Percentiles rank a stretch among this genome's conserved stretches.
Conservation (phyloP, 2,797 vertebrate species). For the Triplophysa yarkandensis region DNA sequence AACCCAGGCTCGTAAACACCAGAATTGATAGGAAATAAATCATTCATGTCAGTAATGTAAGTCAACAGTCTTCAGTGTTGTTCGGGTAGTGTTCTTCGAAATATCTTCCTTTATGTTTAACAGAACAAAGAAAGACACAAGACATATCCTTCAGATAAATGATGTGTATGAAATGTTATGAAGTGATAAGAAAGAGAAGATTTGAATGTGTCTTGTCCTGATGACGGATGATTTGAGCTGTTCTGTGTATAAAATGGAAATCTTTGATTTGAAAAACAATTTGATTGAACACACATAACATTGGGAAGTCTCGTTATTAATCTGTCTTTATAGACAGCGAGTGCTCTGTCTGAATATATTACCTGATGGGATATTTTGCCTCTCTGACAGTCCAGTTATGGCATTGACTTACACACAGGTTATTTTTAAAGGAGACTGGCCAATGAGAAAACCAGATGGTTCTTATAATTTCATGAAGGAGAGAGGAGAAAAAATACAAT, state of each 20-base stretch:
- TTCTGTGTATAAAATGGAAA: neutral
- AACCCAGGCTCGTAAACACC: constrained; percentile 6
- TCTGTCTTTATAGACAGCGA: constrained; percentile 14
- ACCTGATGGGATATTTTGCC: constrained; percentile 23
- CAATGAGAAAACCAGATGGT: constrained; percentile 33
- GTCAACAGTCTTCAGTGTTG: neutral
- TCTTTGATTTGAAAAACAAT: neutral
- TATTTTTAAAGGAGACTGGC: constrained; percentile 35
- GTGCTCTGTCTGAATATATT: constrained; percentile 20
- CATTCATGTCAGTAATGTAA: neutral
- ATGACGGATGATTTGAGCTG: constrained; percentile 6
- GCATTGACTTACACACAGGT: constrained; percentile 14
- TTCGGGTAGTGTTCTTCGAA: no score
- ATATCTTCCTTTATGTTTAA: no score
- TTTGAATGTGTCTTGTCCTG: neutral
- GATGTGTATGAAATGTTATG: neutral
- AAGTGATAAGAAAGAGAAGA: neutral
- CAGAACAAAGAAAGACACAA: no score
- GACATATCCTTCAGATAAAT: no score
- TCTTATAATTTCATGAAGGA: neutral
- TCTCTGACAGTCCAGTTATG: constrained; percentile 6
- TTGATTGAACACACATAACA: constrained; percentile 30
- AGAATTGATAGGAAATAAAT: constrained; percentile 14
- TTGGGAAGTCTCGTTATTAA: constrained; percentile 28
- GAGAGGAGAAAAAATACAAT: neutral